Percentiles rank a stretch among this genome's conserved stretches.
Conservation (phyloP, 2,797 vertebrate species). For the Lithobates sylvaticus region DNA sequence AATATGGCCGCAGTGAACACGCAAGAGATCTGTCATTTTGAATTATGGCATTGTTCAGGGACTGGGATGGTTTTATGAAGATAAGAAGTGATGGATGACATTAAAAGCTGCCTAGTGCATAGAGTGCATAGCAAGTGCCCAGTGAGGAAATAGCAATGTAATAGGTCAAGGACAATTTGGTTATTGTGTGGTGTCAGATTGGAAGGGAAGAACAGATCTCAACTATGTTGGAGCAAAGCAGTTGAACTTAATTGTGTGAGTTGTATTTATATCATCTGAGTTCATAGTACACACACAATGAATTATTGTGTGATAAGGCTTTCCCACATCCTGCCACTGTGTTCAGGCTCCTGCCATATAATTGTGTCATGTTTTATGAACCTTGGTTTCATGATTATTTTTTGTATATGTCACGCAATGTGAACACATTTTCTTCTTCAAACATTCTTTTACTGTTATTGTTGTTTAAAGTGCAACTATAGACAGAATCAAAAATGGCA, state of each 20-base stretch:
- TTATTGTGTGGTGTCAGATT: slow-evolving; percentile 2
- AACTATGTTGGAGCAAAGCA: background rate
- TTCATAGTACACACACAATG: background rate
- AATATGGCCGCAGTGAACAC: too few relatives aligned
- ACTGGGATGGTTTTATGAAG: background rate
- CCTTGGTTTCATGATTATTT: background rate
- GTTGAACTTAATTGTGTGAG: background rate
- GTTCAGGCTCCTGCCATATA: background rate
- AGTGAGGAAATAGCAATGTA: background rate
- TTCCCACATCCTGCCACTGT: slow-evolving; percentile 18
- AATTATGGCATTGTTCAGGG: background rate
- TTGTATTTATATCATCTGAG: background rate
- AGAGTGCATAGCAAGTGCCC: background rate
- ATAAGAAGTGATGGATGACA: background rate
- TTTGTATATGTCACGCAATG: background rate
- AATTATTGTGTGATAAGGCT: background rate
- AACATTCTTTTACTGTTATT: too few relatives aligned
- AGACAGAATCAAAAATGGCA: too few relatives aligned
- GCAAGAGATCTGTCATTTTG: too few relatives aligned
- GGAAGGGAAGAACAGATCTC: background rate
- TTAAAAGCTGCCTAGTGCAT: background rate
- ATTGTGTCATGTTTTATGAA: background rate
- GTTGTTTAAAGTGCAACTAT: too few relatives aligned
- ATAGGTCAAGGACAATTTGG: slow-evolving; percentile 11
- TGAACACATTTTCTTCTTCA: background rate